phyloP scores from a whole-genome alignment of 1,140 invertebrate species.

The Bombus superbus region DNA sequence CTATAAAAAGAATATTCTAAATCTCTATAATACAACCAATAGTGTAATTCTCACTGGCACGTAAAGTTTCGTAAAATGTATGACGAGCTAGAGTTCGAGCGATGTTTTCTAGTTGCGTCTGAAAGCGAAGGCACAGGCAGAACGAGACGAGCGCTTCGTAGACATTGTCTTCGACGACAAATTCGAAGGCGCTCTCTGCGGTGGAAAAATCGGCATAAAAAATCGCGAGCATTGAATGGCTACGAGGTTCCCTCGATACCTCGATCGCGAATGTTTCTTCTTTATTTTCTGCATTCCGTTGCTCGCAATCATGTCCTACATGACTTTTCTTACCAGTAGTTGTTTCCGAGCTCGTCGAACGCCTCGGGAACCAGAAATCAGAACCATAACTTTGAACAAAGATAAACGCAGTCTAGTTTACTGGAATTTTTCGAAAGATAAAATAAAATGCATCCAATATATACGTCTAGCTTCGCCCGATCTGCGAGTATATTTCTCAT shows the following conservation, averaged over 20 bases:
- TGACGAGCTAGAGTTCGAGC: neutral
- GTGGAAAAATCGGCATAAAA: constrained; percentile 1
- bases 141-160: neutral
- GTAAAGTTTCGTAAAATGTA: neutral
- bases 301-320: constrained; percentile 18
- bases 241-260: constrained; percentile 9
- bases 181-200: neutral
- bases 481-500: neutral
- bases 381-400: constrained; percentile 16
- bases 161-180: constrained; percentile 15
- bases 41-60: neutral
- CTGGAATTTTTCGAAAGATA: neutral
- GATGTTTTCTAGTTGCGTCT: neutral
- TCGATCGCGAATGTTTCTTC: constrained; percentile 16
- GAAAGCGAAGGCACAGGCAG: neutral
- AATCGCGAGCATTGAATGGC: neutral
- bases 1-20: too few species aligned
- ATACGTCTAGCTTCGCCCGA: too few species aligned
- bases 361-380: neutral
- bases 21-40: too few species aligned
- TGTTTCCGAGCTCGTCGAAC: neutral
- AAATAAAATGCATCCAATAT: neutral
- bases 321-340: neutral
- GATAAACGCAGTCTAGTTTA: constrained; percentile 8
- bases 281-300: constrained; percentile 21